Base-by-base conservation (phyloP, 2,888 invertebrate genomes). In the Spialia ferax region DNA sequence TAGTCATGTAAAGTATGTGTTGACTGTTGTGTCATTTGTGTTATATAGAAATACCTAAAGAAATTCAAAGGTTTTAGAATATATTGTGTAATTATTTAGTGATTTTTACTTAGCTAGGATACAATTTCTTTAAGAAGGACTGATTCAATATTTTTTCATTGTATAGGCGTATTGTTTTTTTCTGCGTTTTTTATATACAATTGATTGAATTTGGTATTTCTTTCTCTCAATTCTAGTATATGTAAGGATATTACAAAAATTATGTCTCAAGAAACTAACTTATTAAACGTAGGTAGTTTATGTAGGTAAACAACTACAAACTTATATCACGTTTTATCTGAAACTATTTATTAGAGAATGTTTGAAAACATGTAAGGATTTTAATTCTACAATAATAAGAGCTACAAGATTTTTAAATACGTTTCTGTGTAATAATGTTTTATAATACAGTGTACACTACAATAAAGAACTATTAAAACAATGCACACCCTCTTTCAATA, bases 351-450 rank as follows among this genome's bases (percentile, higher is more conserved):
- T 15, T 18, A 50, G 48, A 11, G 5, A 61, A 48, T 48, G 50
- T 54, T 62, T 63, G 22, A 63, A 26, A 38, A 38, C 13, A 38
- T 60, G 42, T 35, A 35, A 35, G 26, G 3, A 50, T 52, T 52
- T 62, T 32, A 50, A 63, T 23, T 26, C 54, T 54, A 54, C 62
- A 54, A 52, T 38, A 11, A 35, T 13, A 32, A 10, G 38, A 63
- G 26, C 26, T 54, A 38, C 6, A 63, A 15, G 23, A 15, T 54
- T 63, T 63, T 52, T n/a, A n/a, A n/a, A 62, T 50, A 62, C 22
- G 38, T 54, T 63, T 62, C 60, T 26, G 22, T 50, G 15, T 26
- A 63, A 54, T 54, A 62, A 22, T 52, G 54, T 63, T 63, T 63
- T 63, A 38, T 38, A 63, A 63, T 63, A 60, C 23, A 26, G 45